These are phyloP conservation scores for Epizoanthus stellaris DNA, from an alignment of 92 coral and sea anemone genomes.

Conservation along the genomic window DNA sequence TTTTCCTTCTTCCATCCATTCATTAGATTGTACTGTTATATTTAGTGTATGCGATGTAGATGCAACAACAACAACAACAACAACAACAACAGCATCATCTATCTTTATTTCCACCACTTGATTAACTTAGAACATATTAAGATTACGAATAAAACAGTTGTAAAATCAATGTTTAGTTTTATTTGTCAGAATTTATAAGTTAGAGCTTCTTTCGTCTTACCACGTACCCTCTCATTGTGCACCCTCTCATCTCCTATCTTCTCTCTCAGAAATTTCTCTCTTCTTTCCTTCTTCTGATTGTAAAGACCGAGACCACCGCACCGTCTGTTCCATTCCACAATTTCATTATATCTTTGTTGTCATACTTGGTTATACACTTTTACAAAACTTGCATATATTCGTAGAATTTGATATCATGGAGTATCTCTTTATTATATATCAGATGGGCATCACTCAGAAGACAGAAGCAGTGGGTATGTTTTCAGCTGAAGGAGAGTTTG, in stretches of 20 bases:
- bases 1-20: neutral
- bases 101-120: too few species aligned
- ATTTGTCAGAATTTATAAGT: too few species aligned
- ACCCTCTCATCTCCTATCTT: neutral
- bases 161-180: too few species aligned
- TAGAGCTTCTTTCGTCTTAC: too few species aligned
- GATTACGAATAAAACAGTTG: too few species aligned
- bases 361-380: neutral
- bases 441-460: slow-evolving; percentile 99
- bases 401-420: neutral
- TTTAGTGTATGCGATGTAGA: too few species aligned
- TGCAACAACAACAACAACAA: too few species aligned
- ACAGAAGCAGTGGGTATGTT: slow-evolving; percentile 99
- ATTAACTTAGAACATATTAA: too few species aligned
- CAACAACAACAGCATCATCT: too few species aligned
- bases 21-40: neutral
- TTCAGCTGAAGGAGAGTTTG: slow-evolving; percentile 98
- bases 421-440: slow-evolving; percentile 5
- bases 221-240: neutral
- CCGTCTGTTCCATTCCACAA: neutral
- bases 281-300: neutral
- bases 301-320: neutral
- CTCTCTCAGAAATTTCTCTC: too few species aligned
- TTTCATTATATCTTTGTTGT: neutral
- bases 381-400: neutral